These are phyloP conservation scores for Dreissena rostriformis DNA, from an alignment of 1,140 invertebrate species.

Conservation along the genomic window DNA sequence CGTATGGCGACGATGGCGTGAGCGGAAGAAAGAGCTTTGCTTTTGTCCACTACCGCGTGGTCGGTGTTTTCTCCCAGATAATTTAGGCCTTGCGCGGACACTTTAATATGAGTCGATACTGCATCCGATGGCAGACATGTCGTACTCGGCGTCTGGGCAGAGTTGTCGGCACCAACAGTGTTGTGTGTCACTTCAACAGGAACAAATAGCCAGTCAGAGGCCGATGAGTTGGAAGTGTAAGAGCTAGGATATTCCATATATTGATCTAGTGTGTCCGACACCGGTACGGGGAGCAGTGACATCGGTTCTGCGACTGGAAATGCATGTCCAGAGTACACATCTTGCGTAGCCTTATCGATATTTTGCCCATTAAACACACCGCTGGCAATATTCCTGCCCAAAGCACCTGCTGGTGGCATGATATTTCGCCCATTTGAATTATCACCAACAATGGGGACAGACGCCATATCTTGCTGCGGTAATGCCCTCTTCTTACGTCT, in stretches of 20 bases:
- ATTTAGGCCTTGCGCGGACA: slow-evolving; percentile 28
- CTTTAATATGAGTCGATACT: slow-evolving; percentile 1
- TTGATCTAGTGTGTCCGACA: neutral
- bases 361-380: neutral
- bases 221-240: neutral
- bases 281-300: slow-evolving; percentile 9
- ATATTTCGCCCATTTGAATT: neutral
- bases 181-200: slow-evolving; percentile 12
- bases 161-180: neutral
- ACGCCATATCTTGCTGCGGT: neutral
- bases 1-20: slow-evolving; percentile 19
- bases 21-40: neutral
- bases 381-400: neutral
- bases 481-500: neutral
- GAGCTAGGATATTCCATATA: neutral
- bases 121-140: neutral
- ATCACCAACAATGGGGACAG: neutral
- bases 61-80: slow-evolving; percentile 30
- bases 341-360: neutral
- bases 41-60: slow-evolving; percentile 8
- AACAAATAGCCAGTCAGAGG: slow-evolving; percentile 24
- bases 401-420: neutral
- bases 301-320: slow-evolving; percentile 4
- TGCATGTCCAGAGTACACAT: neutral
- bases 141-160: neutral